These are phyloP conservation scores for Hyla sarda DNA, from an alignment of 2,113 vertebrate genomes.

Conservation along the genomic window DNA sequence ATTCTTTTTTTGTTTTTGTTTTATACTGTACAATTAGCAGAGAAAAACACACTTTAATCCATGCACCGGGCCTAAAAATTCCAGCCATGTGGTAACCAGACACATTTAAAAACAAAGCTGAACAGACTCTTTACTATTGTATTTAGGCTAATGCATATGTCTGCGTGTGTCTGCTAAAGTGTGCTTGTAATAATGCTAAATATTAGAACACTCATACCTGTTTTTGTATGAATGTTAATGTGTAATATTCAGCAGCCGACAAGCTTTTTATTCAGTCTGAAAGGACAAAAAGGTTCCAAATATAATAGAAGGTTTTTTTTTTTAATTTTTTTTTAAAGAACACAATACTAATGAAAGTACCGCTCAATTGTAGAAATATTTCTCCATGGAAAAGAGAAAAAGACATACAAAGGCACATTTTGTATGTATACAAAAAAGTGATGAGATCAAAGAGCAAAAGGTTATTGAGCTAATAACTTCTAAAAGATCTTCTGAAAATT, in stretches of 20 bases:
- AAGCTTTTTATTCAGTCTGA: background rate
- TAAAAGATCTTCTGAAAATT: conserved; percentile 10
- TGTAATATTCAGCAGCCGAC: background rate
- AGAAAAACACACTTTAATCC: too few relatives aligned
- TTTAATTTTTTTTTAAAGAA: background rate
- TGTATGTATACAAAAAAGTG: conserved; percentile 36
- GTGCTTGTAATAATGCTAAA: too few relatives aligned
- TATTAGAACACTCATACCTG: too few relatives aligned
- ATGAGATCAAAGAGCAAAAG: conserved; percentile 19
- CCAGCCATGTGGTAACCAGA: too few relatives aligned
- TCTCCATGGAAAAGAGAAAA: background rate
- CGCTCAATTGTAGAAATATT: background rate
- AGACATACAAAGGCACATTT: background rate
- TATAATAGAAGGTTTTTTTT: background rate
- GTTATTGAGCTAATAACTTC: conserved; percentile 18
- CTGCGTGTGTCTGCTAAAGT: too few relatives aligned
- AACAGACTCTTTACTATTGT: too few relatives aligned
- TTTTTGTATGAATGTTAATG: too few relatives aligned
- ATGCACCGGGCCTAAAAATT: too few relatives aligned
- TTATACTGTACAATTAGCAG: too few relatives aligned
- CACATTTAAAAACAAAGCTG: too few relatives aligned
- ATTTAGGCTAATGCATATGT: too few relatives aligned
- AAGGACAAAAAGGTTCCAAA: background rate
- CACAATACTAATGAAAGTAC: conserved; percentile 18
- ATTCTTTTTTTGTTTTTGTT: too few relatives aligned